phyloP scores from a whole-genome alignment of 2,113 vertebrate species.

The Saimiri boliviensis region DNA sequence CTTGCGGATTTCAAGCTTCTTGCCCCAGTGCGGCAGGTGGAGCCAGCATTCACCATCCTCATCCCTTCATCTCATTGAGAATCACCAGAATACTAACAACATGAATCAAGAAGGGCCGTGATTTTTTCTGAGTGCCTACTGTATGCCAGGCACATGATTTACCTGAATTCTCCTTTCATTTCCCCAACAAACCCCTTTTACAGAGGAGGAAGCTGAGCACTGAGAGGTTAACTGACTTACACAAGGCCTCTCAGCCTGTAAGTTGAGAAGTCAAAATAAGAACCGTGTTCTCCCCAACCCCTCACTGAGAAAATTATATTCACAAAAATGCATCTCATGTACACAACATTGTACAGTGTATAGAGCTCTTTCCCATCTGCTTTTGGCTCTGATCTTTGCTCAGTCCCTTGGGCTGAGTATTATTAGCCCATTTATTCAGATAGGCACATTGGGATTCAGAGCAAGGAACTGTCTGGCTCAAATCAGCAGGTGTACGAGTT shows the following conservation, averaged over 20 bases:
- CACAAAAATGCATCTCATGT: neutral
- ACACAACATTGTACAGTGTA: neutral
- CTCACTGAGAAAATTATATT: neutral
- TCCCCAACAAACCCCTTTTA: neutral
- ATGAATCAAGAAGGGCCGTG: neutral
- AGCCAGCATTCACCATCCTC: no score
- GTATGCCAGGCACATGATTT: neutral
- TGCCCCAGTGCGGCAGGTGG: neutral
- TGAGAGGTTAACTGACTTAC: neutral
- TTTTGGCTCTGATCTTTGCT: neutral
- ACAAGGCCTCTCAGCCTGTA: neutral
- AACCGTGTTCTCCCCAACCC: neutral
- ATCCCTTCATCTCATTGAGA: neutral
- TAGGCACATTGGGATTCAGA: neutral
- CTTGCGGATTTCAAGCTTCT: neutral
- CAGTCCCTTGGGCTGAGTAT: neutral
- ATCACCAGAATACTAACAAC: no score
- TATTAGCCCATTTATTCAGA: neutral
- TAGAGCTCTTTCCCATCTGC: neutral
- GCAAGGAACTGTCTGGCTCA: neutral
- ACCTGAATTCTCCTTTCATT: neutral
- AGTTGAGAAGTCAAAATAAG: neutral
- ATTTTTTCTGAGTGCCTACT: neutral
- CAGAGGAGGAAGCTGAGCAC: neutral
- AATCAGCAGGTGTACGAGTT: neutral